Evolutionary conservation across 2,113 vertebrate genomes (phyloP), one percentile per base, ranked within the genome.

Genomic region (Gadus macrocephalus): DNA sequence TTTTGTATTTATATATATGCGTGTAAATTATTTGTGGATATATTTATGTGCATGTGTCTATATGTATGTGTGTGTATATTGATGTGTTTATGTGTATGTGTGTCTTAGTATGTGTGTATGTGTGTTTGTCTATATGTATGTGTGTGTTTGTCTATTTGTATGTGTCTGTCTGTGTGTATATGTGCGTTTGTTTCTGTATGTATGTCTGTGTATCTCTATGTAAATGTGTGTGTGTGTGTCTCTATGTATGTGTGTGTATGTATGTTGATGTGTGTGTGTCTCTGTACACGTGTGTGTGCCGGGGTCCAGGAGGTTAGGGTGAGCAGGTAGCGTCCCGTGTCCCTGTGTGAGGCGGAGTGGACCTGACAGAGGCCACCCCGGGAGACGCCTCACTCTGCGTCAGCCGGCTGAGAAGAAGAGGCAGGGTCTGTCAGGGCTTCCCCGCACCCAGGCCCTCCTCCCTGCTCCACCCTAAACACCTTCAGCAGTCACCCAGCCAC

Each of bases 361-460:
- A 90, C 78, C 86, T 93, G 91, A 92, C 91, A 92, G 85, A 85
- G 90, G 85, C 90, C 89, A 91, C 90, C 91, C 91, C 91, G 72
- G 88, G 91, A 92, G 91, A 91, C 85, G 81, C 86, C 83, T 90
- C 87, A 88, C 89, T 92, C 89, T 88, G 85, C 86, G 86, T 92
- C 89, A 91, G 82, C 81, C 83, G 72, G 84, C 86, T 91, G 90
- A 92, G 88, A 86, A 89, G 88, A 91, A 89, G 86, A 89, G 90
- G 90, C 90, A 91, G 89, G 83, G 81, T 89, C 90, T 92, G 89
- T 90, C 91, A 91, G 81, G 90, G 87, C 81, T 90, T 88, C 89
- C 86, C 84, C 72, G 81, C 55, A 17, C 16, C 55, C 55, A 81
- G 80, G 83, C 76, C 84, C 83, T 77, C 83, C 86, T 85, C 88